phyloP scores from a whole-genome alignment of 2,888 invertebrate species.

The Diadegma fenestrale region DNA sequence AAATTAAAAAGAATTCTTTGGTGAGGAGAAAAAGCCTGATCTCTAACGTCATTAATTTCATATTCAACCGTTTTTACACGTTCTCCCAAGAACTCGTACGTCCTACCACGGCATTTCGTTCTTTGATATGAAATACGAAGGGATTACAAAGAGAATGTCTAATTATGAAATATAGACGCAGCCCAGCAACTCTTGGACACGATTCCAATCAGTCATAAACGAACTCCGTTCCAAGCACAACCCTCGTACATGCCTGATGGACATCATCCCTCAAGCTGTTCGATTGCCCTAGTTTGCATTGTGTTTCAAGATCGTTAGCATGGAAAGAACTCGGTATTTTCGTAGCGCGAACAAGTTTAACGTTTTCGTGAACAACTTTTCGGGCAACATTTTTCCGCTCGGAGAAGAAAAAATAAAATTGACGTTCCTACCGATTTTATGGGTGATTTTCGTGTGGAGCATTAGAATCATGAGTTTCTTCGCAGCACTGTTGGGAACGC shows the following conservation, averaged over 20 bases:
- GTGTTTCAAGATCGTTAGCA: neutral
- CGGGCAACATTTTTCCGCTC: slow-evolving; percentile 24
- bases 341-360: slow-evolving; percentile 18
- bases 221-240: neutral
- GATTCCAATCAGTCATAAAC: slow-evolving; percentile 2
- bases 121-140: neutral
- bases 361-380: slow-evolving; percentile 6
- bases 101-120: neutral
- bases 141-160: slow-evolving; percentile 43
- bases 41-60: neutral
- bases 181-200: neutral
- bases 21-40: neutral
- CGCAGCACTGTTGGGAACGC: slow-evolving; percentile 49
- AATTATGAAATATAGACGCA: slow-evolving; percentile 15
- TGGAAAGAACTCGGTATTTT: slow-evolving; percentile 31
- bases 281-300: neutral
- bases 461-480: slow-evolving; percentile 61
- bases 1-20: neutral
- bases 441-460: neutral
- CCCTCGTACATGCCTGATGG: neutral
- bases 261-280: neutral
- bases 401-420: neutral
- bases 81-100: neutral
- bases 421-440: slow-evolving; percentile 27
- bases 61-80: neutral